Evolutionary conservation across 1,140 invertebrate genomes (phyloP).

Genomic region (Copidosoma floridanum): DNA sequence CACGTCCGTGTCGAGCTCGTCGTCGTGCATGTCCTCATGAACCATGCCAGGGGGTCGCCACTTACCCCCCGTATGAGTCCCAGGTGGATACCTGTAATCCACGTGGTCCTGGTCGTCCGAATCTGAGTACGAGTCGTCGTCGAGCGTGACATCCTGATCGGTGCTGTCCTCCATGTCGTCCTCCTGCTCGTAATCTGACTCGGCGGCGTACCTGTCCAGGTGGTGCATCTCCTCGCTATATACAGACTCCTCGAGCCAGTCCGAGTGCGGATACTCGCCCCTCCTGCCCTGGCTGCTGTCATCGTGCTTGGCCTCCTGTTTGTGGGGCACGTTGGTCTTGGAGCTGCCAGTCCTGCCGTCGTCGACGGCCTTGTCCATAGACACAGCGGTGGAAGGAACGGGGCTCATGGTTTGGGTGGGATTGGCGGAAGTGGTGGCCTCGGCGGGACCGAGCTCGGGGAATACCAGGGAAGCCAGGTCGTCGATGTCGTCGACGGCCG

Average conservation of each 20-base stretch:
- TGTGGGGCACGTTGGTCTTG: too few species aligned
- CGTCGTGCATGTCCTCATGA: conserved; percentile 36
- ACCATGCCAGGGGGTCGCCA: conserved; percentile 62
- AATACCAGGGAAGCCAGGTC: conserved; percentile 52
- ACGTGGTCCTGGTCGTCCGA: conserved; percentile 38
- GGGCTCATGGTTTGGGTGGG: too few species aligned
- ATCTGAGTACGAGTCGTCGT: conserved; percentile 50
- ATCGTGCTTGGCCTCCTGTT: too few species aligned
- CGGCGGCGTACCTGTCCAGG: conserved; percentile 37
- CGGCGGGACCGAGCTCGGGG: too few species aligned
- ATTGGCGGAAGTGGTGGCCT: conserved; percentile 1
- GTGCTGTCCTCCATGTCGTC: conserved; percentile 61
- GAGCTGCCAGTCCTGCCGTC: too few species aligned
- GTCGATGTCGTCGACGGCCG: conserved; percentile 47
- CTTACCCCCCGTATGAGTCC: conserved; percentile 61
- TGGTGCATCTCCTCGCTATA: conserved; percentile 35
- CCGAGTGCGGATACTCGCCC: background rate
- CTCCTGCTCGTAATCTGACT: conserved; percentile 50
- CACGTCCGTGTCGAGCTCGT: conserved; percentile 32
- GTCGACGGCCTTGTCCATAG: too few species aligned
- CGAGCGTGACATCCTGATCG: conserved; percentile 36
- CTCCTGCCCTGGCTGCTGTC: too few species aligned
- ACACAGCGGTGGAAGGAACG: too few species aligned
- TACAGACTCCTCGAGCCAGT: conserved; percentile 48
- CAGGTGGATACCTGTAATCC: conserved; percentile 42